Percentiles rank a stretch among this genome's conserved stretches.
Conservation (phyloP, 2,113 vertebrate genomes). For the Epinephelus lanceolatus region DNA sequence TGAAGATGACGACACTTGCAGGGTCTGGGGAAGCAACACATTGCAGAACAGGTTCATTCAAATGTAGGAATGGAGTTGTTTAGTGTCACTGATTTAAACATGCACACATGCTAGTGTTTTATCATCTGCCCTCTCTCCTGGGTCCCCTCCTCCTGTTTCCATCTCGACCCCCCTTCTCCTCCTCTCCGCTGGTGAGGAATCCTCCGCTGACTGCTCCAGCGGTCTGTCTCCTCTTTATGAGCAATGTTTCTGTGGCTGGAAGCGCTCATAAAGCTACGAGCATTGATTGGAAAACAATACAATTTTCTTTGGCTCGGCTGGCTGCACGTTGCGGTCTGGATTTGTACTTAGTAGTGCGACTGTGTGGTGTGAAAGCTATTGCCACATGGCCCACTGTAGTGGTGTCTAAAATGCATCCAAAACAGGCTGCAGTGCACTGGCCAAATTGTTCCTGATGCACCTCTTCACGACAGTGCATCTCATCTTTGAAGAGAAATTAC, state of each 20-base stretch:
- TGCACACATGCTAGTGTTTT: constrained; percentile 33
- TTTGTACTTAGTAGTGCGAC: constrained; percentile 25
- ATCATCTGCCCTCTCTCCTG: constrained; percentile 7
- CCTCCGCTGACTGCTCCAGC: constrained; percentile 39
- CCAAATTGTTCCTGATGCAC: background rate
- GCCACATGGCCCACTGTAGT: constrained; percentile 31
- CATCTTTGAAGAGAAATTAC: background rate
- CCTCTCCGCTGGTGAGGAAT: constrained; percentile 45
- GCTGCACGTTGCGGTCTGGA: constrained; percentile 42
- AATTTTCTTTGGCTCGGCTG: constrained; percentile 63
- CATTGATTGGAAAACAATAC: constrained; percentile 72
- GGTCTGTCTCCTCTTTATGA: constrained; percentile 58
- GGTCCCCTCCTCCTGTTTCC: constrained; percentile 21
- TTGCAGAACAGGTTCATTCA: constrained; percentile 47
- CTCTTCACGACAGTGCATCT: background rate
- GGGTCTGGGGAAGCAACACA: background rate
- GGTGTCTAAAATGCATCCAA: constrained; percentile 21
- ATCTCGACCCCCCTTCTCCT: constrained; percentile 1
- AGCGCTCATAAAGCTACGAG: constrained; percentile 52
- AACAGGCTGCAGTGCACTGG: background rate
- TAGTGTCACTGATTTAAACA: constrained; percentile 4
- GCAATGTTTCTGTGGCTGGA: constrained; percentile 61
- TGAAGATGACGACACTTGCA: too few relatives aligned
- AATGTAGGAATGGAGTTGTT: constrained; percentile 4
- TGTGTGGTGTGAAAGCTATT: constrained; percentile 27